A percentile compares a stretch with the other conserved stretches of the same genome.
These are phyloP conservation scores for Xylocopa sonorina DNA, from an alignment of 1,140 invertebrate genomes.

Conservation along the genomic window DNA sequence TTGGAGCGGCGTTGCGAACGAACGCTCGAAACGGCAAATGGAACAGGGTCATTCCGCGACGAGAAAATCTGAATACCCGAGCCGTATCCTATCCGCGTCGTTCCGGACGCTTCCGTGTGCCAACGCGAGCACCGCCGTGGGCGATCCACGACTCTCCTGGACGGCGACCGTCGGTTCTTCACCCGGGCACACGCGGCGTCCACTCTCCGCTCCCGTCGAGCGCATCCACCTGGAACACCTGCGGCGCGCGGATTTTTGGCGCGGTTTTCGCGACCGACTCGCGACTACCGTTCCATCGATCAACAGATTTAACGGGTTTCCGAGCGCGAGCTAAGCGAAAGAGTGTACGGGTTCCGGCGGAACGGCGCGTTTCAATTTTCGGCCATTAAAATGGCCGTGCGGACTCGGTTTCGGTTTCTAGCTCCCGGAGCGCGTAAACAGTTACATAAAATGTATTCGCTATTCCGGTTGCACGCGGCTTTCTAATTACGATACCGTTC, in stretches of 20 bases:
- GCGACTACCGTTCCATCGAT: not conserved
- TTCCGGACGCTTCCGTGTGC: constrained; percentile 55
- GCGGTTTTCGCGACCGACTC: not conserved
- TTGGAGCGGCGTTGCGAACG: not conserved
- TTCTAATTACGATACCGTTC: constrained; percentile 1
- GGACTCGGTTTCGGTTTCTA: not conserved
- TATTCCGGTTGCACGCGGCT: not conserved
- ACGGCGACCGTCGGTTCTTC: constrained; percentile 52
- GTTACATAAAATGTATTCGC: constrained; percentile 3
- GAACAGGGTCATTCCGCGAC: constrained; percentile 39
- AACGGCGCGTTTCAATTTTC: not conserved
- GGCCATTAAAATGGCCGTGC: not conserved
- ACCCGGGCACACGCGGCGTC: constrained; percentile 2
- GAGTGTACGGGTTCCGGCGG: no score
- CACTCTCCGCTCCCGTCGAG: constrained; percentile 24
- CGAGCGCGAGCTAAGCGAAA: no score
- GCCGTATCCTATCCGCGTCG: constrained; percentile 32
- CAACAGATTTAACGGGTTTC: not conserved
- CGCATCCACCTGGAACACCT: constrained; percentile 29
- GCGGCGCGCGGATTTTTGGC: constrained; percentile 16
- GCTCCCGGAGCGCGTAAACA: constrained; percentile 1
- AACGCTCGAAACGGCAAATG: constrained; percentile 21
- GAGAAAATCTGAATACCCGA: constrained; percentile 30
- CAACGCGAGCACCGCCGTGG: constrained; percentile 39
- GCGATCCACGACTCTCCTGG: constrained; percentile 42